These are phyloP conservation scores for Eupithecia inturbata DNA, from an alignment of 2,888 invertebrate genomes.

Conservation along the genomic window DNA sequence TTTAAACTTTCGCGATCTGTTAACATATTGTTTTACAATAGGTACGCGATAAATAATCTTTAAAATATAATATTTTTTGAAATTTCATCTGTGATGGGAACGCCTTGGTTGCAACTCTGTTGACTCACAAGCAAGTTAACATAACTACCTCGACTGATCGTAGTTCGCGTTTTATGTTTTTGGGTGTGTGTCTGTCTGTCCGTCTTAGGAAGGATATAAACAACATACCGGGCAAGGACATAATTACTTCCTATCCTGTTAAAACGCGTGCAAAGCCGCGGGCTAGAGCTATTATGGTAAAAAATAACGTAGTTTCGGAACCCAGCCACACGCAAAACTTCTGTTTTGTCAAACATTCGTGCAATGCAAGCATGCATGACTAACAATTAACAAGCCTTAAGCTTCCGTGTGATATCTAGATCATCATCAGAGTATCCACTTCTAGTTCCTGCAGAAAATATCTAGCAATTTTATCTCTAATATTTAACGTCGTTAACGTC, in stretches of 20 bases:
- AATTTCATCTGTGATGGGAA: too few species aligned
- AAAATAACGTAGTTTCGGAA: slow-evolving; percentile 28
- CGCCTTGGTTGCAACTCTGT: too few species aligned
- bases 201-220: too few species aligned
- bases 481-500: not conserved
- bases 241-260: not conserved
- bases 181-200: too few species aligned
- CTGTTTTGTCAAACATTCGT: slow-evolving; percentile 32
- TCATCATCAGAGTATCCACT: not conserved
- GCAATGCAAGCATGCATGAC: slow-evolving; percentile 35
- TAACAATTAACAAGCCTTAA: slow-evolving; percentile 22
- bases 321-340: slow-evolving; percentile 29
- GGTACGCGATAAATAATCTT: too few species aligned
- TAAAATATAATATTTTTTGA: too few species aligned
- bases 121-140: too few species aligned
- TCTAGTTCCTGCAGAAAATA: not conserved
- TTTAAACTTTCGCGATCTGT: too few species aligned
- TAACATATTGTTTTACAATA: too few species aligned
- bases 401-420: slow-evolving; percentile 31
- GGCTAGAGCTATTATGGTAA: too few species aligned
- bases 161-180: too few species aligned
- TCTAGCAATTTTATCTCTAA: not conserved
- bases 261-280: not conserved
- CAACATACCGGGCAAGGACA: not conserved
- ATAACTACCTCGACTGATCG: too few species aligned